A percentile compares a stretch with the other conserved stretches of the same genome.
Evolutionary conservation across 2,113 vertebrate species (phyloP).

Genomic region (Ivindomyrus marchei): DNA sequence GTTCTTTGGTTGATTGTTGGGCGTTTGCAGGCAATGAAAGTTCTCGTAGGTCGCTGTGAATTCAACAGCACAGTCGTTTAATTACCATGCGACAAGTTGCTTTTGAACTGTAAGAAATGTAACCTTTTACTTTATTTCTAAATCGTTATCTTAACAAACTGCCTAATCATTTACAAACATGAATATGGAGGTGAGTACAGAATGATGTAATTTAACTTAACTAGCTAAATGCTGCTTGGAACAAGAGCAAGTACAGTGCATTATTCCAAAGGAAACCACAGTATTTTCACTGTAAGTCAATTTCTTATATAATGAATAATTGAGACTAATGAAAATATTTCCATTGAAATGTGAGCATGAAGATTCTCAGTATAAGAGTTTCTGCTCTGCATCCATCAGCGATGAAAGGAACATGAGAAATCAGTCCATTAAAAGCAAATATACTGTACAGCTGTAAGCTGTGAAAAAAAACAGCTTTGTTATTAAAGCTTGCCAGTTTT

Average conservation of each 20-base stretch:
- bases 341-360: background rate
- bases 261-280: background rate
- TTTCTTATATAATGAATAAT: background rate
- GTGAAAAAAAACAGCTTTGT: background rate
- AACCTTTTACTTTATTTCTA: background rate
- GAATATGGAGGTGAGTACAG: background rate
- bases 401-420: background rate
- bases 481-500: background rate
- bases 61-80: background rate
- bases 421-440: background rate
- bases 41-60: slow-evolving; percentile 39
- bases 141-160: background rate
- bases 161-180: background rate
- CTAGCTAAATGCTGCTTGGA: background rate
- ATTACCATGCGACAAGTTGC: background rate
- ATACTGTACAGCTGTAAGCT: background rate
- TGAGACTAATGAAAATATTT: background rate
- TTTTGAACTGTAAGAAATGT: background rate
- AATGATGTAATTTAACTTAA: background rate
- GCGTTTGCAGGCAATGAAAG: slow-evolving; percentile 57
- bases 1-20: slow-evolving; percentile 51
- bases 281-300: background rate
- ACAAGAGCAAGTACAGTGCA: background rate
- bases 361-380: background rate
- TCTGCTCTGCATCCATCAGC: background rate